phyloP scores from a whole-genome alignment of 2,797 vertebrate species.

The Xiphophorus birchmanni region DNA sequence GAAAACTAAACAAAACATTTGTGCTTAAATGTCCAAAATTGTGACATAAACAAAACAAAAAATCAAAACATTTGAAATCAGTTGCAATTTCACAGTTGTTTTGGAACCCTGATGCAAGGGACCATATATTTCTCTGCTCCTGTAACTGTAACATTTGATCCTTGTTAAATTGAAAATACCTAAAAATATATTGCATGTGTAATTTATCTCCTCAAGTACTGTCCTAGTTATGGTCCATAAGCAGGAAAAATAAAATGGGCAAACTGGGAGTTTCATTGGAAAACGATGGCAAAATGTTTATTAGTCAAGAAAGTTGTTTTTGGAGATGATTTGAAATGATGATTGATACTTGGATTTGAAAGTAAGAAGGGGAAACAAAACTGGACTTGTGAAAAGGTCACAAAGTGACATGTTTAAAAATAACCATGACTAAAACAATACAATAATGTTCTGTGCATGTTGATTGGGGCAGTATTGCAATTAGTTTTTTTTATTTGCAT shows the following conservation, averaged over 20 bases:
- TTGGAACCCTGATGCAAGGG: background rate
- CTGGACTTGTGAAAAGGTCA: conserved; percentile 14
- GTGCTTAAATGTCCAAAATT: background rate
- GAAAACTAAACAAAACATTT: background rate
- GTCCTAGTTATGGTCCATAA: background rate
- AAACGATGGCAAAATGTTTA: background rate
- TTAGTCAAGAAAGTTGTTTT: conserved; percentile 4
- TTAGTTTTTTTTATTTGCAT: background rate
- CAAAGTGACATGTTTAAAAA: background rate
- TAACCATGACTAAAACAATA: background rate
- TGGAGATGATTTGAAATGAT: too few relatives aligned
- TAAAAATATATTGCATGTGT: background rate
- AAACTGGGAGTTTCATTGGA: conserved; percentile 1
- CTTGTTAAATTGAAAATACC: background rate
- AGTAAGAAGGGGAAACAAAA: conserved; percentile 44
- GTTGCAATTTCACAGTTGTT: background rate
- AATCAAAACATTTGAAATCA: background rate
- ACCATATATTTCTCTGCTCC: background rate
- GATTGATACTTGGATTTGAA: conserved; percentile 8
- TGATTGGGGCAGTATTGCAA: background rate
- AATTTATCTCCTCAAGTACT: background rate
- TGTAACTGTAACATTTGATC: conserved; percentile 10
- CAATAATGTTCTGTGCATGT: background rate
- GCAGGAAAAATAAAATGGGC: background rate
- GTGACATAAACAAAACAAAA: background rate